Evolutionary conservation across 2,113 vertebrate genomes (phyloP), one percentile per base, ranked within the genome.

Genomic region (Hassar affinis): DNA sequence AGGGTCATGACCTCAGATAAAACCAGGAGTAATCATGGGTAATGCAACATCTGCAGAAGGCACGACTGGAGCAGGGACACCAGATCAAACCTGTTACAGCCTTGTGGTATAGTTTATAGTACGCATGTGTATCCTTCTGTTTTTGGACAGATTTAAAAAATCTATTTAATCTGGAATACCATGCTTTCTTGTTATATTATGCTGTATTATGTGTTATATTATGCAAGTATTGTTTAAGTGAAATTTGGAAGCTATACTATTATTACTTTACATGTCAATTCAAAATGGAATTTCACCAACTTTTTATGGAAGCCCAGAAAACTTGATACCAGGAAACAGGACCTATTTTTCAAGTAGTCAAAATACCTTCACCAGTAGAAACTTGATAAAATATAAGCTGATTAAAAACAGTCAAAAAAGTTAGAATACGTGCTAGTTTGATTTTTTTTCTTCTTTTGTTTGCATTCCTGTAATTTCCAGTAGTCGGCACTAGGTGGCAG

Each of bases 401-500:
- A 72, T 64, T 64, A 64, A 68, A 18, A 10, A 71, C 38, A 45
- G 25, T 72, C 22, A n/a, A 17, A 51, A 30, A 49, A n/a, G 42
- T 47, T 74, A 30, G 15, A 76, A 33, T 20, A 33, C 20, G 14
- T 6, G 17, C 14, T 17, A 51, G 14, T 74, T 27, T 3, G 35
- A 38, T 38, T n/a, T 68, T 35, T 17, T n/a, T 27, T 61, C 10
- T 14, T 10, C 9, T 33, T 15, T 62, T 25, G 8, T 11, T 25
- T 22, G 18, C 45, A 25, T 69, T 33, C 12, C 10, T 84, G 86
- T 52, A 81, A 69, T 87, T 75, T n/a, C 57, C 0, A 9, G 3
- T 51, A 22, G 14, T 71, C 1, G 80, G 90, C 93, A 94, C 90
- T 84, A 59, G 91, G 85, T 76, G 90, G 90, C 85, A 59, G 17